A percentile compares a stretch with the other conserved stretches of the same genome.
These are phyloP conservation scores for Bilobella aurantiaca DNA, from an alignment of 1,140 invertebrate species.

Conservation along the genomic window DNA sequence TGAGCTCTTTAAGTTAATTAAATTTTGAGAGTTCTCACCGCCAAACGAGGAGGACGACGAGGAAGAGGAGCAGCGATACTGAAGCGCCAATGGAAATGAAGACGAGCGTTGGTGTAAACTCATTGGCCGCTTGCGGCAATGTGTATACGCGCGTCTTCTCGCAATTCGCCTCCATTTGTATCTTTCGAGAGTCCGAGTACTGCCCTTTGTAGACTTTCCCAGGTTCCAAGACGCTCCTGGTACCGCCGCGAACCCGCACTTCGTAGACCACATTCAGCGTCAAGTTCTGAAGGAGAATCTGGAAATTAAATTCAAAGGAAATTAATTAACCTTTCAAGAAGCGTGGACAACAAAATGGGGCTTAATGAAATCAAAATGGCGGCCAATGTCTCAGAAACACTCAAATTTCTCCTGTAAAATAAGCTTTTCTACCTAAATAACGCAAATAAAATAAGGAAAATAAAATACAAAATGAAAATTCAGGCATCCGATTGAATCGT, in stretches of 20 bases:
- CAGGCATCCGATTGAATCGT: too few species aligned
- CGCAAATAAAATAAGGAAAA: too few species aligned
- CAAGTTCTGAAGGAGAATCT: slow-evolving; percentile 62
- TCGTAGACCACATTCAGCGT: slow-evolving; percentile 64
- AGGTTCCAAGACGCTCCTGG: slow-evolving; percentile 54
- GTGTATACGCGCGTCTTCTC: slow-evolving; percentile 47
- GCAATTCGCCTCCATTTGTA: slow-evolving; percentile 57
- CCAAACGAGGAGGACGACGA: slow-evolving; percentile 63
- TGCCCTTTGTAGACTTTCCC: slow-evolving; percentile 55
- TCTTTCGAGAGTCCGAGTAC: slow-evolving; percentile 51
- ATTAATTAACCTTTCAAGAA: too few species aligned
- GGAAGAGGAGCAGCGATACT: slow-evolving; percentile 57
- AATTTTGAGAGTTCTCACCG: slow-evolving; percentile 49
- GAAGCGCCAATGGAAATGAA: slow-evolving; percentile 61
- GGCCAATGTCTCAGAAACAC: too few species aligned
- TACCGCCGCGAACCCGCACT: slow-evolving; percentile 58
- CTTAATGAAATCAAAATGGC: too few species aligned
- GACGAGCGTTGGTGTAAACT: slow-evolving; percentile 59
- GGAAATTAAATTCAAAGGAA: slow-evolving; percentile 36
- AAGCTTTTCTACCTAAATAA: too few species aligned
- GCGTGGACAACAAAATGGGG: too few species aligned
- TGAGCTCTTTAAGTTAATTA: slow-evolving; percentile 5
- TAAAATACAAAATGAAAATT: too few species aligned
- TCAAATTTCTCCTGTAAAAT: too few species aligned
- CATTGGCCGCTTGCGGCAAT: slow-evolving; percentile 47